Base-by-base conservation (phyloP, 92 coral and sea anemone genomes). In the Bergia sp. region DNA sequence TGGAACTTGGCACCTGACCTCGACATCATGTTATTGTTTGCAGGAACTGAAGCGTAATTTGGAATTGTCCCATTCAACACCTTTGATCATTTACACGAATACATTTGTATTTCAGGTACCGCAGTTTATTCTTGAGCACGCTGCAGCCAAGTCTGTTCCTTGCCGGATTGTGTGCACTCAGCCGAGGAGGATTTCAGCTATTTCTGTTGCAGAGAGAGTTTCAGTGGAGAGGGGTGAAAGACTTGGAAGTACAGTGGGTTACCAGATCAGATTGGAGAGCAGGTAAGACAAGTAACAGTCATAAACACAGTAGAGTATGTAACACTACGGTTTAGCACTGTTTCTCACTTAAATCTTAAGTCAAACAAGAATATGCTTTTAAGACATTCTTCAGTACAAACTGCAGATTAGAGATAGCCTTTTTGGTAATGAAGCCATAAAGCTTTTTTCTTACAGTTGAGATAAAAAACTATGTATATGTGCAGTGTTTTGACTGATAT, bases 131-230 rank as follows among this genome's bases (percentile, higher is more conserved):
- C 86, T 97, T 61, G 99, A 97, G 86, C 86, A 93, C 76, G 93
- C 94, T 16, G 85, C 89, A 39, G 74, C 90, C 37, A 87, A 41
- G 8, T 93, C 98, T 4, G 90, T 84, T 21, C 98, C 98, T 1
- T 97, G 99, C 86, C 98, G 99, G 15, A 61, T 97, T 36, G 93
- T 97, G 15, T 97, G 99, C 73, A 96, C 99, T 13, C 99, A 97
- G 86, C 99, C 99, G 42, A 95, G 99, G n/a, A 89, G 99, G 53
- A 96, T 97, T 47, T 97, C 99, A 16, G 99, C 99, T 3, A 86
- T 97, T 69, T 97, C 99, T 80, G 98, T 97, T 16, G 98, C 98
- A 16, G 99, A 97, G 75, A 92, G 99, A 89, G 99, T 97, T 37
- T 95, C 99, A 5, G 87, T 86, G 18, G 99, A 97, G 86, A 86